These are phyloP conservation scores for Eciton burchellii DNA, from an alignment of 1,140 invertebrate species.

Conservation along the genomic window DNA sequence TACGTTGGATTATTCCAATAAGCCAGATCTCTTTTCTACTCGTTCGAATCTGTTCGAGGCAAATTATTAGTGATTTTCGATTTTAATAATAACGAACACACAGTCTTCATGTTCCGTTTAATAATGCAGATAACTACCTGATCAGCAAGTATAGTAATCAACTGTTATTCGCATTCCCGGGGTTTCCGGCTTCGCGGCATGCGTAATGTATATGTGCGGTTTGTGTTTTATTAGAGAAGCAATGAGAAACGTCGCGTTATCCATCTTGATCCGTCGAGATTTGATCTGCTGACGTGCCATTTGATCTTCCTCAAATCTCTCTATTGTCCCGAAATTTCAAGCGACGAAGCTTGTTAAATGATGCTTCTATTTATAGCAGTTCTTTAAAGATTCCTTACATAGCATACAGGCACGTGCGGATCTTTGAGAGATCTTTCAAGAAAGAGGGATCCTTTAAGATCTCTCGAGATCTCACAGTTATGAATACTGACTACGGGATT, in stretches of 20 bases:
- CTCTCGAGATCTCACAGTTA: not conserved
- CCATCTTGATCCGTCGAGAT: constrained; percentile 28
- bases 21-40: not conserved
- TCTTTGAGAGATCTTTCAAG: not conserved
- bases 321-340: not conserved
- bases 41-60: constrained; percentile 29
- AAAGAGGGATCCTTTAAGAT: not conserved
- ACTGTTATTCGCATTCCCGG: constrained; percentile 50
- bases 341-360: not conserved
- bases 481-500: not conserved
- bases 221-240: too few relatives aligned
- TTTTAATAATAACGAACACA: constrained; percentile 28
- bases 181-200: constrained; percentile 28
- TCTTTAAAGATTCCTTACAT: not conserved
- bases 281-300: not conserved
- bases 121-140: constrained; percentile 48
- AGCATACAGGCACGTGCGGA: not conserved
- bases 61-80: constrained; percentile 40
- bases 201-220: not conserved
- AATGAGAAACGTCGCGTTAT: constrained; percentile 34
- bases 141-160: constrained; percentile 35
- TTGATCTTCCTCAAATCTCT: constrained; percentile 7
- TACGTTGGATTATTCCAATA: not conserved
- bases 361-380: not conserved
- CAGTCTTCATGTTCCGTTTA: constrained; percentile 17